Base-by-base conservation (phyloP, 1,140 invertebrate species). In the Pachypsylla venusta region DNA sequence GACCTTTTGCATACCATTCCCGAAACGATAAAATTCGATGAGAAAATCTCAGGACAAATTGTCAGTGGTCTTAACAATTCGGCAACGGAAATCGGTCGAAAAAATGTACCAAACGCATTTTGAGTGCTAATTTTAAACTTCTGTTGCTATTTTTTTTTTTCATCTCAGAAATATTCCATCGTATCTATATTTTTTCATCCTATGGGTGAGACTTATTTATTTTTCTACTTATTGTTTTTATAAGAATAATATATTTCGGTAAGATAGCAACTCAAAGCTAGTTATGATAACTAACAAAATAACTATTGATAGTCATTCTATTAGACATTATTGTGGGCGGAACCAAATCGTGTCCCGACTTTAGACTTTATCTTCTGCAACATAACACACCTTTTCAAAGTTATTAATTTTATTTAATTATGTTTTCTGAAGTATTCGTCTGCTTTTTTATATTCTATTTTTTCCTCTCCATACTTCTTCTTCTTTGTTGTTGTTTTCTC, bases 361-460 rank as follows among this genome's bases (percentile, higher is more conserved):
- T 7, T n/a, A n/a, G 42, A 48, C 42, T 4, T 48, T 48, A 48
- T 48, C 42, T 48, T 22, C 42, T 48, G n/a, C 22, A 22, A n/a
- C 42, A 48, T 19, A 48, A 22, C 42, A 48, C 42, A 48, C 42
- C 42, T 48, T 48, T 22, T 48, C 42, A 22, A 22, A 48, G 42
- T 48, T 48, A 48, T 48, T 48, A 48, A 48, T 48, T 48, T 48
- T 48, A 48, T 48, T 48, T 48, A 48, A 48, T 48, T 48, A 48
- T n/a, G 42, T 48, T 48, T 48, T 48, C 42, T 22, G 7, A 48
- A 48, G 42, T 48, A 19, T 48, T 48, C 22, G 42, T 22, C 16
- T 7, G 5, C n/a, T 19, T 12, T 12, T 35, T 35, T 16, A 12
- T 16, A 12, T 35, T 35, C 30, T 35, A 10, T 35, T 16, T 35